Evolutionary conservation across 2,113 vertebrate species (phyloP).

Genomic region (Rhinolophus ferrumequinum): DNA sequence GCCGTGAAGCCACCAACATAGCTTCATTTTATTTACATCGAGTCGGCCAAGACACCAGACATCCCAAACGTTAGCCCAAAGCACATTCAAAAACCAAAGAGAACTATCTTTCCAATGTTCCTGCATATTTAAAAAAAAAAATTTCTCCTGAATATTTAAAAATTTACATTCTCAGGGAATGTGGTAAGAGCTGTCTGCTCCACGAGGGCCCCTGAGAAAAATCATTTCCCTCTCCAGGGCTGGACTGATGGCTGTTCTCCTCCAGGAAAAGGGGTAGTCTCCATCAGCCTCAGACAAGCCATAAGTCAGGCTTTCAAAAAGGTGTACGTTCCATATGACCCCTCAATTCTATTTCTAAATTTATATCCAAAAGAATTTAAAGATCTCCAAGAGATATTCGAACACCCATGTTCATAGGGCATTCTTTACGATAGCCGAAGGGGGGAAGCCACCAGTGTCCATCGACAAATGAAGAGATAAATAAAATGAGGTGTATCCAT

Average conservation of each 20-base stretch:
- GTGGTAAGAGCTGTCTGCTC: neutral
- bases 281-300: neutral
- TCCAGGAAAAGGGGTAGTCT: fast-evolving
- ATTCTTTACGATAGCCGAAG: fast-evolving
- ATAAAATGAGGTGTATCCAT: fast-evolving
- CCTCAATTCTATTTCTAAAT: neutral
- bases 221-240: neutral
- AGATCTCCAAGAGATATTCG: neutral
- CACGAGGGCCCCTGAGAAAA: neutral
- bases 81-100: neutral
- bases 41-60: neutral
- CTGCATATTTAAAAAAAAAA: neutral
- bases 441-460: no score
- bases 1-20: neutral
- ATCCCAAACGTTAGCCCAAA: neutral
- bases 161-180: neutral
- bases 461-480: fast-evolving
- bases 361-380: fast-evolving
- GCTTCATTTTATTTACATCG: no score
- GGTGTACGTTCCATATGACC: fast-evolving
- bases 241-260: neutral
- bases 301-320: neutral
- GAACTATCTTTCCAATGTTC: neutral
- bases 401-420: fast-evolving
- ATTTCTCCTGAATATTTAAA: no score